These are phyloP conservation scores for Phoxinus phoxinus DNA, from an alignment of 2,113 vertebrate species.

Conservation along the genomic window DNA sequence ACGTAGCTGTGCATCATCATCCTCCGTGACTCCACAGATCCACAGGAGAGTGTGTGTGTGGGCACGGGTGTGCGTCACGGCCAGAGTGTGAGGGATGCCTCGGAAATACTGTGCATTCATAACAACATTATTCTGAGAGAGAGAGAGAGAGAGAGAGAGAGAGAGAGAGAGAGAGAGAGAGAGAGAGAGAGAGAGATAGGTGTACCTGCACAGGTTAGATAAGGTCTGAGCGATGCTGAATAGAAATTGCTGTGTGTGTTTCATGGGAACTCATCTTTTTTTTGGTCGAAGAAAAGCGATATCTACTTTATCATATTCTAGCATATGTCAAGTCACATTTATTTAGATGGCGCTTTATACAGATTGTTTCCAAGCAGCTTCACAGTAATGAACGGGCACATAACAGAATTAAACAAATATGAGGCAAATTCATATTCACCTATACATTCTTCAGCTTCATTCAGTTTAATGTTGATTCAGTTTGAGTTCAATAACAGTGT, in stretches of 20 bases:
- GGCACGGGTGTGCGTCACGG: neutral
- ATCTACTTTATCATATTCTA: constrained; percentile 1
- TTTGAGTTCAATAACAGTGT: neutral
- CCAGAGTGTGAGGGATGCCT: neutral
- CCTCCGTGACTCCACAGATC: constrained; percentile 5
- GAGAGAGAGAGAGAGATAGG: too few species aligned
- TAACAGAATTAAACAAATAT: neutral
- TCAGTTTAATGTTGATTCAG: neutral
- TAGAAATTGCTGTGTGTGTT: neutral
- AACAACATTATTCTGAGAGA: neutral
- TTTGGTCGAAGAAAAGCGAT: neutral
- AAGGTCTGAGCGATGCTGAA: neutral
- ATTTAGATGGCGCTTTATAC: neutral
- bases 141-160: too few species aligned
- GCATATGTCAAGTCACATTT: neutral
- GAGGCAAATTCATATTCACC: neutral
- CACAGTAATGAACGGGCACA: neutral
- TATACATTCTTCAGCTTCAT: neutral
- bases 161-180: too few species aligned
- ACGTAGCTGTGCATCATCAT: constrained; percentile 43
- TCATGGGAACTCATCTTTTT: neutral
- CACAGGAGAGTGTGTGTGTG: neutral
- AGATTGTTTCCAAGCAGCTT: neutral
- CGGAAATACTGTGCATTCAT: neutral
- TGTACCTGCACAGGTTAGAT: neutral